These are phyloP conservation scores for Lates japonicus DNA, from an alignment of 2,797 vertebrate species.

Conservation along the genomic window DNA sequence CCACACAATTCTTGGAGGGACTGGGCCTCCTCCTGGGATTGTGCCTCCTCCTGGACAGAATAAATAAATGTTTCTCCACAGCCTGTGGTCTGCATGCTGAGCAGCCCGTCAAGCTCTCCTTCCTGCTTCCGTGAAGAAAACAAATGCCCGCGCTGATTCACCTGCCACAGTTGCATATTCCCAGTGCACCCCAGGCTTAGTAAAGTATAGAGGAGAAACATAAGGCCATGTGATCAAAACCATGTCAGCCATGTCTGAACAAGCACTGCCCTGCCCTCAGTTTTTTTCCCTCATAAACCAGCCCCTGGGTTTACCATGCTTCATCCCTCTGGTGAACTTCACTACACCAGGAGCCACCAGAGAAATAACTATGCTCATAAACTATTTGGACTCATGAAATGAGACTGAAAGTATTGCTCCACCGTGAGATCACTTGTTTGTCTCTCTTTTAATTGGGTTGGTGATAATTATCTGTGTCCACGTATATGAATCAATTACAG, in stretches of 20 bases:
- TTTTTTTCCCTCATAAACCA: constrained; percentile 32
- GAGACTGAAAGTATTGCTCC: constrained; percentile 52
- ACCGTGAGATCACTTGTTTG: constrained; percentile 69
- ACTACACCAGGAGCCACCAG: constrained; percentile 27
- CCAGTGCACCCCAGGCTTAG: constrained; percentile 66
- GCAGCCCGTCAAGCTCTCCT: constrained; percentile 66
- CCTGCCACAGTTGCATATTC: constrained; percentile 76
- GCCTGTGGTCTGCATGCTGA: constrained; percentile 73
- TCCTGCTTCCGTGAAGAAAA: constrained; percentile 70
- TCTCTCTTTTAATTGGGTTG: constrained; percentile 73
- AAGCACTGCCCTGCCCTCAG: constrained; percentile 46
- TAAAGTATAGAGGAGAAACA: constrained; percentile 67
- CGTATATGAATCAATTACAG: constrained; percentile 77
- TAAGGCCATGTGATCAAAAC: constrained; percentile 71
- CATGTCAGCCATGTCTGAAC: constrained; percentile 66
- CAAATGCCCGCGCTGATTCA: constrained; percentile 76
- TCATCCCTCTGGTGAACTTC: constrained; percentile 53
- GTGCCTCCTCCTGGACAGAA: constrained; percentile 70
- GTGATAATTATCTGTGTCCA: constrained; percentile 78
- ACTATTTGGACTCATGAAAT: constrained; percentile 60
- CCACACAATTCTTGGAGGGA: constrained; percentile 44
- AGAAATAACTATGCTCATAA: constrained; percentile 59
- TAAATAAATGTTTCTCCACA: constrained; percentile 71
- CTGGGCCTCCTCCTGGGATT: constrained; percentile 56
- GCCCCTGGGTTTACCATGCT: constrained; percentile 37